A percentile compares a stretch with the other conserved stretches of the same genome.
Conservation (phyloP, 64 coral and sea anemone genomes). For the Stichodactyla mertensii region DNA sequence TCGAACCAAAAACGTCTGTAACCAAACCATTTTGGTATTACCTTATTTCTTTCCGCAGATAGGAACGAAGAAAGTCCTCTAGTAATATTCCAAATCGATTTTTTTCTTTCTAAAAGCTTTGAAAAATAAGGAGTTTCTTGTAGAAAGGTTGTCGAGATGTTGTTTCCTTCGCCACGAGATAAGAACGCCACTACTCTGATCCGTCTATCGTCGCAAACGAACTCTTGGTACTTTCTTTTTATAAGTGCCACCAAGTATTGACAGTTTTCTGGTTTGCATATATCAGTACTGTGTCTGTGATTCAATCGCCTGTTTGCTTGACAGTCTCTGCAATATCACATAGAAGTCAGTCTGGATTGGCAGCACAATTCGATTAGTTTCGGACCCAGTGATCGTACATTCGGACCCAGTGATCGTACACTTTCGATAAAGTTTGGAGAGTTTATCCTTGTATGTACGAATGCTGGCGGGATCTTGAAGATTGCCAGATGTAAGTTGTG, state of each 20-base stretch:
- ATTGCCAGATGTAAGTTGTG: conserved; percentile 4
- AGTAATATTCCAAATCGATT: no score
- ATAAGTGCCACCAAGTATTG: background rate
- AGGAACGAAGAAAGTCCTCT: no score
- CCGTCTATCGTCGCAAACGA: background rate
- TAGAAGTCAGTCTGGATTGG: background rate
- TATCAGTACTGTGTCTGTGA: background rate
- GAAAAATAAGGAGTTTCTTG: no score
- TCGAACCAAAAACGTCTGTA: background rate
- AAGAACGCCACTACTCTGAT: background rate
- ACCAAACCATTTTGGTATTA: background rate
- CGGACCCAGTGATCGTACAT: background rate
- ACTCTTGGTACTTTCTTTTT: background rate
- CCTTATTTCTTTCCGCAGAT: no score
- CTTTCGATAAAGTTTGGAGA: background rate
- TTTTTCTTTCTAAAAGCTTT: no score
- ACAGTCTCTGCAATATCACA: background rate
- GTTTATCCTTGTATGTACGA: background rate
- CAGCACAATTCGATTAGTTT: background rate
- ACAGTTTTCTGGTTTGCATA: conserved; percentile 5
- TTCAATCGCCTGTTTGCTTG: background rate
- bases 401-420: no score
- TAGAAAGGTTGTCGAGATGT: background rate
- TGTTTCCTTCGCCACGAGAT: background rate
- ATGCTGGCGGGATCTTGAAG: background rate